These are phyloP conservation scores for Agriopis leucophaearia DNA, from an alignment of 2,888 invertebrate genomes.

Conservation along the genomic window DNA sequence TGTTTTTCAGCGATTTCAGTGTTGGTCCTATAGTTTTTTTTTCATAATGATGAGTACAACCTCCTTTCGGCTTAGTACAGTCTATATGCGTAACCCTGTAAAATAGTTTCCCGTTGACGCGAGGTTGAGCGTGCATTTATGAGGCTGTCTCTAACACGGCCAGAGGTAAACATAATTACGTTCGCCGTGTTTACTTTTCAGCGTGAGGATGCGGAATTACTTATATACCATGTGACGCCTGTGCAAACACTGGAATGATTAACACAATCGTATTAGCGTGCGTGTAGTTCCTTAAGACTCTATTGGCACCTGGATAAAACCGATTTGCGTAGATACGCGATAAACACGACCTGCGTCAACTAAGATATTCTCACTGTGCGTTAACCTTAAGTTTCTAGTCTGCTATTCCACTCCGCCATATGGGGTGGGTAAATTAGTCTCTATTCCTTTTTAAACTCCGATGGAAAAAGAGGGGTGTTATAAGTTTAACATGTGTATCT, in stretches of 20 bases:
- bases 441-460: background rate
- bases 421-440: background rate
- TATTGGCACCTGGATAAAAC: conserved; percentile 24
- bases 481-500: too few species aligned
- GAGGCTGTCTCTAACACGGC: conserved; percentile 53
- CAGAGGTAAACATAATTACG: conserved; percentile 63
- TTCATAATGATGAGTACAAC: too few species aligned
- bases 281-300: conserved; percentile 23
- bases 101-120: conserved; percentile 25
- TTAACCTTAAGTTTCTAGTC: background rate
- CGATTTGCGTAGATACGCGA: conserved; percentile 11
- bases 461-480: too few species aligned
- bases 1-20: too few species aligned
- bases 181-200: conserved; percentile 55
- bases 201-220: conserved; percentile 53
- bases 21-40: too few species aligned
- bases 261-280: conserved; percentile 33
- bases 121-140: conserved; percentile 53
- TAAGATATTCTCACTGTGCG: too few species aligned
- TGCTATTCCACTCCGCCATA: background rate
- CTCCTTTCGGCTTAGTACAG: too few species aligned
- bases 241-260: conserved; percentile 36
- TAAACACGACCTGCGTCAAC: background rate
- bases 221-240: conserved; percentile 44
- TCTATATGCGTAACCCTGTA: too few species aligned